phyloP scores from a whole-genome alignment of 2,797 vertebrate genomes.

The Odontamblyopus lacepedii region DNA sequence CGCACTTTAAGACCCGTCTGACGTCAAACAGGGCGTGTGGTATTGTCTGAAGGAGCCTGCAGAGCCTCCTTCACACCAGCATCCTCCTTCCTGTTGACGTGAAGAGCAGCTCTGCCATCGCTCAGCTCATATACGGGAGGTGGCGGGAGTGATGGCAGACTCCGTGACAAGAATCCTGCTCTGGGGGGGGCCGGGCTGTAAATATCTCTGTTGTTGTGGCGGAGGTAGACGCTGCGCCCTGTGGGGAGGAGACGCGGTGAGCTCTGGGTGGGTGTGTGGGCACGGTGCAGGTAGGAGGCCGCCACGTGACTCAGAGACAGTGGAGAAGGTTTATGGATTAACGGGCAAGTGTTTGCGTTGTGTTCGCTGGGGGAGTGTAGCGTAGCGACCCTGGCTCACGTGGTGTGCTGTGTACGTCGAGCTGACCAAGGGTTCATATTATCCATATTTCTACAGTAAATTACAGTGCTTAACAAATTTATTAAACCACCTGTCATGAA shows the following conservation, averaged over 20 bases:
- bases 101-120: slow-evolving; percentile 39
- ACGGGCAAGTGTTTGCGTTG: slow-evolving; percentile 38
- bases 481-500: too few relatives aligned
- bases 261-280: slow-evolving; percentile 15
- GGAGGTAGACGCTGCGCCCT: slow-evolving; percentile 49
- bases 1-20: too few relatives aligned
- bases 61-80: slow-evolving; percentile 53
- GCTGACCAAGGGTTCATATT: too few relatives aligned
- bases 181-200: slow-evolving; percentile 49
- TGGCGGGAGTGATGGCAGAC: slow-evolving; percentile 24
- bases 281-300: slow-evolving; percentile 42
- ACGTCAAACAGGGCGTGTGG: slow-evolving; percentile 6
- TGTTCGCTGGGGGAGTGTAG: slow-evolving; percentile 9
- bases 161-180: slow-evolving; percentile 57
- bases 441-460: too few relatives aligned
- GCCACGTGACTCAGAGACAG: slow-evolving; percentile 47
- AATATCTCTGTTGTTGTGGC: slow-evolving; percentile 55
- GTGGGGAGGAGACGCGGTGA: slow-evolving; percentile 40
- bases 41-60: slow-evolving; percentile 57
- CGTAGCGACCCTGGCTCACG: not conserved
- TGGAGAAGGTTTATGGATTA: slow-evolving; percentile 38
- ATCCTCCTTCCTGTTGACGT: slow-evolving; percentile 53
- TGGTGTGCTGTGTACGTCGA: not conserved
- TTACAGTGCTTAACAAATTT: too few relatives aligned
- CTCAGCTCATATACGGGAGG: slow-evolving; percentile 39